A percentile compares a stretch with the other conserved stretches of the same genome.
These are phyloP conservation scores for Actinostola sp. DNA, from an alignment of 92 coral and sea anemone species.

Conservation along the genomic window DNA sequence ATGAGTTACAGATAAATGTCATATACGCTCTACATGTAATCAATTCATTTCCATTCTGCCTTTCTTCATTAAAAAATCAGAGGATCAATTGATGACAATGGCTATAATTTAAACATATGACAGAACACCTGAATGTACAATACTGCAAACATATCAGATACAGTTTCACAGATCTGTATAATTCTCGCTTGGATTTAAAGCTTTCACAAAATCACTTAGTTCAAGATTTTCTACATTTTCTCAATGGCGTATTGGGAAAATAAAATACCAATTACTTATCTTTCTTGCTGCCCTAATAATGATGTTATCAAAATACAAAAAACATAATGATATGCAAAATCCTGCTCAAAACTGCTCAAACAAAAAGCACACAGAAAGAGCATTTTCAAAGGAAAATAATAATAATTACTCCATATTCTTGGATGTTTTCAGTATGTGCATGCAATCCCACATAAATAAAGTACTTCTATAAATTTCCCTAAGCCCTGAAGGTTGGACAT, in stretches of 20 bases:
- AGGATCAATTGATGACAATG: slow-evolving; percentile 13
- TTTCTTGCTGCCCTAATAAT: slow-evolving; percentile 14
- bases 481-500: not conserved
- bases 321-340: slow-evolving; percentile 37
- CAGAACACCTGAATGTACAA: not conserved
- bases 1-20: too few relatives aligned
- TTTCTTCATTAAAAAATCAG: slow-evolving; percentile 25
- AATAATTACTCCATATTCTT: not conserved
- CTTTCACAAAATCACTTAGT: too few relatives aligned
- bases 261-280: slow-evolving; percentile 25
- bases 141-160: not conserved
- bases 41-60: not conserved
- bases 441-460: not conserved
- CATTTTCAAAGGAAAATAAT: not conserved
- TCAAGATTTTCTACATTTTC: too few relatives aligned
- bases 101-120: slow-evolving; percentile 1
- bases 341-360: slow-evolving; percentile 18
- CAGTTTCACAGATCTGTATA: not conserved
- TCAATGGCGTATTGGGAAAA: not conserved
- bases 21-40: too few relatives aligned
- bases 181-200: not conserved
- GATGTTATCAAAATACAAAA: slow-evolving; percentile 18
- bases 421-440: not conserved
- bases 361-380: slow-evolving; percentile 4
- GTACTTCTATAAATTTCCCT: too few relatives aligned